A percentile compares a stretch with the other conserved stretches of the same genome.
phyloP scores from a whole-genome alignment of 2,797 vertebrate genomes.

The Lutjanus campechanus region DNA sequence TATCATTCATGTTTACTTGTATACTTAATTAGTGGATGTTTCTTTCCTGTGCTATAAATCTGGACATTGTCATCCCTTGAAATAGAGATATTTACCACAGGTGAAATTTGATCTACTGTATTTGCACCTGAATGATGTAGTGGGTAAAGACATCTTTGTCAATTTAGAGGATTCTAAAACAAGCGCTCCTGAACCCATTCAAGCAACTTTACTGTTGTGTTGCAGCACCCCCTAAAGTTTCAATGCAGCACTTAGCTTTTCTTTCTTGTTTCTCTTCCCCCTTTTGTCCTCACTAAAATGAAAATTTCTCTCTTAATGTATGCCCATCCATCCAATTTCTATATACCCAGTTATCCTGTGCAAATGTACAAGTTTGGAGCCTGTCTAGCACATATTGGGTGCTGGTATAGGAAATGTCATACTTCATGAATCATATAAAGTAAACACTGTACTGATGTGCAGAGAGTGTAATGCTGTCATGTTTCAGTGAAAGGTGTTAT shows the following conservation, averaged over 20 bases:
- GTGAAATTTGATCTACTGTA: neutral
- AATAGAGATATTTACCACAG: neutral
- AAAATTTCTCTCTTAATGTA: neutral
- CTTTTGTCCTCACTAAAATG: neutral
- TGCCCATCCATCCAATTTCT: neutral
- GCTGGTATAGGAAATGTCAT: neutral
- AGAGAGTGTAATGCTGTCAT: neutral
- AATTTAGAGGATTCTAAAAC: neutral
- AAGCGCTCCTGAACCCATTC: neutral
- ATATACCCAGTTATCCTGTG: neutral
- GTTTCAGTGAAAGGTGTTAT: conserved; percentile 35
- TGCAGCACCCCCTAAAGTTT: neutral
- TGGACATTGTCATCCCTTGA: neutral
- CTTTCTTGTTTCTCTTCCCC: neutral
- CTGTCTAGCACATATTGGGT: neutral
- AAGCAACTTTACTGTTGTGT: neutral
- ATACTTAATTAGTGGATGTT: neutral
- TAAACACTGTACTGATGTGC: neutral
- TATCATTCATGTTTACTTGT: neutral
- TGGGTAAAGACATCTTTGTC: neutral
- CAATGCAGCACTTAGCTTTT: neutral
- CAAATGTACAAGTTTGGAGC: neutral
- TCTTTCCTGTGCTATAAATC: neutral
- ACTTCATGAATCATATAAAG: neutral
- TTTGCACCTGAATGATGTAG: neutral